Evolutionary conservation across 2,888 invertebrate genomes (phyloP).

Genomic region (Colletes collaris): DNA sequence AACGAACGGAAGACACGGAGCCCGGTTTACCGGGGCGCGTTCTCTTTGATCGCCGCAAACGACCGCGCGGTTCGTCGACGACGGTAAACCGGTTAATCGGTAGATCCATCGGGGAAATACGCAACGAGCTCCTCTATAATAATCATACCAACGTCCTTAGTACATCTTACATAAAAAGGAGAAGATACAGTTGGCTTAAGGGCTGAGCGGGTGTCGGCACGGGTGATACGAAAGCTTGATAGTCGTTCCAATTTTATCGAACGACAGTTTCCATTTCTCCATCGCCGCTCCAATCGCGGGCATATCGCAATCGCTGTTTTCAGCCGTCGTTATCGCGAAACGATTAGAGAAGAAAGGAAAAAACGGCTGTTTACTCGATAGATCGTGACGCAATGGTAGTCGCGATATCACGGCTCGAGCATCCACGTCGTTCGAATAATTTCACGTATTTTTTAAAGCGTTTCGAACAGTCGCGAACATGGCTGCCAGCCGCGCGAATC

Average conservation of each 20-base stretch:
- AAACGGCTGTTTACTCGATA: slow-evolving; percentile 57
- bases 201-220: no score
- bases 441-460: neutral
- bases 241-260: slow-evolving; percentile 3
- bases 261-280: neutral
- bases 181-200: no score
- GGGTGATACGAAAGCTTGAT: no score
- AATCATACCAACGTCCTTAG: no score
- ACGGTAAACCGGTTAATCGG: neutral
- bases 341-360: slow-evolving; percentile 25
- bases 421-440: neutral
- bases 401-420: neutral
- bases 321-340: neutral
- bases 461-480: no score
- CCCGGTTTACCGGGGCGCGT: slow-evolving; percentile 67
- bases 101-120: neutral
- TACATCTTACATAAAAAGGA: no score
- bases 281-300: slow-evolving; percentile 3
- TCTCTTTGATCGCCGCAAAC: slow-evolving; percentile 74
- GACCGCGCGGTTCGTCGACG: slow-evolving; percentile 22
- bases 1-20: slow-evolving; percentile 73
- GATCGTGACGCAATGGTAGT: slow-evolving; percentile 42
- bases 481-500: no score
- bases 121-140: no score
- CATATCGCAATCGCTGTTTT: slow-evolving; percentile 55